Evolutionary conservation across 2,113 vertebrate genomes (phyloP).

Genomic region (Cyanoramphus novaezelandiae): DNA sequence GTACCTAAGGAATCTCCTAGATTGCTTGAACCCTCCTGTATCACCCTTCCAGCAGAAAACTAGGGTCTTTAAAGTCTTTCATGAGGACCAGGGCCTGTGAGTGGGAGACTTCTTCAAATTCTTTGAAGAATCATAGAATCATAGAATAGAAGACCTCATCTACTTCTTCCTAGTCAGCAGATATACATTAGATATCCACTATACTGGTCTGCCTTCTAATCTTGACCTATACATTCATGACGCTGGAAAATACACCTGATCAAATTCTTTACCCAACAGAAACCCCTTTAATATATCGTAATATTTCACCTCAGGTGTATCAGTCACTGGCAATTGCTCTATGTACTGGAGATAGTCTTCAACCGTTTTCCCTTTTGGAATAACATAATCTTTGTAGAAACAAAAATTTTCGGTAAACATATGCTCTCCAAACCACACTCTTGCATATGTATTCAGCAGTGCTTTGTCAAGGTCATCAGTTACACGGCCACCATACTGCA

Average conservation of each 20-base stretch:
- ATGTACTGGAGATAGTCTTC: slow-evolving; percentile 80
- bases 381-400: slow-evolving; percentile 81
- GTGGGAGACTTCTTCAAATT: neutral
- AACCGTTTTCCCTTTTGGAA: slow-evolving; percentile 75
- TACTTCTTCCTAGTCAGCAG: neutral
- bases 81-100: neutral
- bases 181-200: neutral
- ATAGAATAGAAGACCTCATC: neutral
- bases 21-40: neutral
- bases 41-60: neutral
- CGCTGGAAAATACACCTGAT: neutral
- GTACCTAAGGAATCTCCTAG: neutral
- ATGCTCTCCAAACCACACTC: slow-evolving; percentile 83
- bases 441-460: slow-evolving; percentile 81
- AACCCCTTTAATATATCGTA: neutral
- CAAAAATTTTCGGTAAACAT: slow-evolving; percentile 79
- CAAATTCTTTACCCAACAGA: neutral
- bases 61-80: neutral
- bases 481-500: slow-evolving; percentile 86
- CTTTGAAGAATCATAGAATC: neutral
- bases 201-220: neutral
- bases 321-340: slow-evolving; percentile 78
- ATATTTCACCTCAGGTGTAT: slow-evolving; percentile 81
- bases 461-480: slow-evolving; percentile 84
- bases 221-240: neutral